Evolutionary conservation across 2,888 invertebrate species (phyloP), one percentile per base, ranked within the genome.

Genomic region (Sesia apiformis): DNA sequence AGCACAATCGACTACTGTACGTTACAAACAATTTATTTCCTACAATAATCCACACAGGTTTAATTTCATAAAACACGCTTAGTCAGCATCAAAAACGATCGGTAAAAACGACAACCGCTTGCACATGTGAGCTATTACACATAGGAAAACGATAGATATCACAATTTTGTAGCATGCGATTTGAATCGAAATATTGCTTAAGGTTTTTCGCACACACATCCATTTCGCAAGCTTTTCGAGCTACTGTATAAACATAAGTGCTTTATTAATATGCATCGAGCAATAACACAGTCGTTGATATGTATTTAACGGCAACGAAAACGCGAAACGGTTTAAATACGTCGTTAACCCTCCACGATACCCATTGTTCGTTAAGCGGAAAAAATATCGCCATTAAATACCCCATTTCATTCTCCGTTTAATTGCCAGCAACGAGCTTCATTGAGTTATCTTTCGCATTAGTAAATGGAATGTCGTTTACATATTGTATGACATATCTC

Each of bases 351-450:
- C 57, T 54, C 60, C 52, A 53, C 59, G 52, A 49, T 43, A 54
- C 56, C 52, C 60, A 65, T 67, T 67, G 67, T 67, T 56, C 57
- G 54, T 55, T 52, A 50, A 57, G 42, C 23, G 58, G 61, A 64
- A 61, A 66, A 64, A 62, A 51, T 50, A 38, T 38, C 38, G 38
- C 5, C 42, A 23, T 23, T 23, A 23, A 23, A 23, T 23, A 23
- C 23, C 23, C 23, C 23, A 23, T 23, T 23, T 42, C 5, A 42
- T 42, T 42, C 7, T 42, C 39, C 39, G 50, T 50, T 39, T 39
- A 50, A 50, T 38, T 50, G 38, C 38, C 7, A 38, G 39, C 23
- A 23, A 23, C 38, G 38, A 38, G 7, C 50, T 50, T 38, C 50
- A 39, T 39, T 39, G 50, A 50, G 38, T 38, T 50, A 50, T 38